phyloP scores from a whole-genome alignment of 2,113 vertebrate genomes.

The Eptesicus fuscus region DNA sequence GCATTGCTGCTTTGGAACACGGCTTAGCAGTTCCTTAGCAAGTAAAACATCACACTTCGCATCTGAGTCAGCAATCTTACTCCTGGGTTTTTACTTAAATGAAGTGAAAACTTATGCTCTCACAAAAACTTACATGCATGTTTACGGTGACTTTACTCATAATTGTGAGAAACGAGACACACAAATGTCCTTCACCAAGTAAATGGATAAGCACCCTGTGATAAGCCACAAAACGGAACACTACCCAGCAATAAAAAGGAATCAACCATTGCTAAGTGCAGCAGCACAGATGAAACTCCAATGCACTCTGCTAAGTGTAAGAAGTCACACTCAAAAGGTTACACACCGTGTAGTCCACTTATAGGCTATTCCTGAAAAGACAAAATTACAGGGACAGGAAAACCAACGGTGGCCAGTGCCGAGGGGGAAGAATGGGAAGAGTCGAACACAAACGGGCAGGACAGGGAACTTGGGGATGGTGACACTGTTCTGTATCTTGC shows the following conservation, averaged over 20 bases:
- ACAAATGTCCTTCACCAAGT: background rate
- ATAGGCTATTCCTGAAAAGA: background rate
- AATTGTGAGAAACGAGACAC: no score
- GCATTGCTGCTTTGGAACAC: background rate
- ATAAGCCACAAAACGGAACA: background rate
- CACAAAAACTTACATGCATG: background rate
- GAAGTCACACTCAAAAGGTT: background rate
- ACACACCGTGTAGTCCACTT: background rate
- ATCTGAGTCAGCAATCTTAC: background rate
- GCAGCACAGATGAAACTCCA: background rate
- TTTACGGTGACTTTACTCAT: no score
- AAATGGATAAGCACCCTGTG: background rate
- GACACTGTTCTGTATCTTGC: background rate
- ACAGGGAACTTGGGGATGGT: fast-evolving
- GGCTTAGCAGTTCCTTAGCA: background rate
- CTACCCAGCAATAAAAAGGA: background rate
- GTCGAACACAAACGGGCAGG: background rate
- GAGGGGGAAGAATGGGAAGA: background rate
- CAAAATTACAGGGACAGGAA: background rate
- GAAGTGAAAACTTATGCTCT: background rate
- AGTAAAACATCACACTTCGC: background rate
- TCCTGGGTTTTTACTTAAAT: background rate
- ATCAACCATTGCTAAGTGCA: background rate
- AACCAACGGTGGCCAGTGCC: background rate
- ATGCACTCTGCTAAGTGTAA: background rate